Conservation (phyloP, 1,140 invertebrate genomes). For the Octopus sinensis region DNA sequence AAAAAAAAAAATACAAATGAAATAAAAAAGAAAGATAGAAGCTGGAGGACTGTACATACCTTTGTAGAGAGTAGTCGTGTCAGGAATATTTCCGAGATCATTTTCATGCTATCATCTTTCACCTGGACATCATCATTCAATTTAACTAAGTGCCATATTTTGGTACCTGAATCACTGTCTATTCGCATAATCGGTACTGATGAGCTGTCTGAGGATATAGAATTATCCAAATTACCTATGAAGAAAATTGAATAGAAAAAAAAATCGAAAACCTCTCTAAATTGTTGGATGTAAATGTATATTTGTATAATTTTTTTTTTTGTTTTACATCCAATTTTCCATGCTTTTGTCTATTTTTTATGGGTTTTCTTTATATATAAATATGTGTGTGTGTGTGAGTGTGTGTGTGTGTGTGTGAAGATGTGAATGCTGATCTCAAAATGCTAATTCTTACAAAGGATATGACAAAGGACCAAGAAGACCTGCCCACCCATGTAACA, state of each 20-base stretch:
- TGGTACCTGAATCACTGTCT: conserved; percentile 42
- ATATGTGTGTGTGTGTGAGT: no score
- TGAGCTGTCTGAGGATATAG: conserved; percentile 41
- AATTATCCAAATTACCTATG: conserved; percentile 45
- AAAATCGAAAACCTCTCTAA: no score
- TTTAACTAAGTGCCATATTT: conserved; percentile 64
- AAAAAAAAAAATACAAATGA: neutral
- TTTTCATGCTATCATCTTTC: conserved; percentile 94
- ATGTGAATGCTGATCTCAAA: no score
- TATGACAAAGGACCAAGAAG: no score
- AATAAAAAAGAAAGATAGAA: neutral
- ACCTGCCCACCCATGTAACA: no score
- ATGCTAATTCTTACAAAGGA: no score
- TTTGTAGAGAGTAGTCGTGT: conserved; percentile 96
- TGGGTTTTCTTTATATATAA: no score
- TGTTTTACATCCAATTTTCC: no score
- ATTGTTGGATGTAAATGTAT: no score
- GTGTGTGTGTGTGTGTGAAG: no score
- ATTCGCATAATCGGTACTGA: conserved; percentile 40
- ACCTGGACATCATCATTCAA: conserved; percentile 91
- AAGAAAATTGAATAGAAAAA: conserved; percentile 1
- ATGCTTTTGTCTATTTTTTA: no score
- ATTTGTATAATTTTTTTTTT: no score
- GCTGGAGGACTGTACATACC: conserved; percentile 50
- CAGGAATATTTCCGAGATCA: conserved; percentile 99